Evolutionary conservation across 2,113 vertebrate genomes (phyloP).

Genomic region (Plestiodon gilberti): DNA sequence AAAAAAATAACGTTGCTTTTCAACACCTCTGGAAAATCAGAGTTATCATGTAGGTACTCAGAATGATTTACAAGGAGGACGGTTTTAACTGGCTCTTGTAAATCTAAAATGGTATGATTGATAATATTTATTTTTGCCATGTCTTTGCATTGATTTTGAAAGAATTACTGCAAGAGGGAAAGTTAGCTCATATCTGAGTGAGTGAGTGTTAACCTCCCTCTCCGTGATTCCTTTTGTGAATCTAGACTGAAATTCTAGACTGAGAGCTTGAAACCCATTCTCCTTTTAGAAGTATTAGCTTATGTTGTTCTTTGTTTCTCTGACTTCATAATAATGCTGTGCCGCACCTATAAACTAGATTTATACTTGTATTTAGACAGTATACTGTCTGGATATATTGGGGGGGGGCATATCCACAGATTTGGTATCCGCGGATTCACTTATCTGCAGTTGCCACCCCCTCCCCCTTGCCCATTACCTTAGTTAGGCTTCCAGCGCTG

Average conservation of each 20-base stretch:
- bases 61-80: not conserved
- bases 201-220: too few species aligned
- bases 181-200: not conserved
- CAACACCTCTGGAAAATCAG: not conserved
- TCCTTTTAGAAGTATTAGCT: not conserved
- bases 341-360: too few species aligned
- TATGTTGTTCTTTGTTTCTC: not conserved
- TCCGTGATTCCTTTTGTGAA: too few species aligned
- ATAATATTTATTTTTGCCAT: not conserved
- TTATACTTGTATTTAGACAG: too few species aligned
- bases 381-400: too few species aligned
- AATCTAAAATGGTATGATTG: not conserved
- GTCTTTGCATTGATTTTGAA: not conserved
- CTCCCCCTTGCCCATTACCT: too few species aligned
- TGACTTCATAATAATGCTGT: not conserved
- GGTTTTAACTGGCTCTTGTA: not conserved
- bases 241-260: too few species aligned
- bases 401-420: too few species aligned
- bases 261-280: not conserved
- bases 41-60: not conserved
- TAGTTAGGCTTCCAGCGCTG: too few species aligned
- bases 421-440: too few species aligned
- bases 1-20: not conserved
- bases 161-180: not conserved
- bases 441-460: too few species aligned